Percentiles rank a stretch among this genome's conserved stretches.
Conservation (phyloP, 64 coral and sea anemone genomes). For the Dendronephthya gigantea region DNA sequence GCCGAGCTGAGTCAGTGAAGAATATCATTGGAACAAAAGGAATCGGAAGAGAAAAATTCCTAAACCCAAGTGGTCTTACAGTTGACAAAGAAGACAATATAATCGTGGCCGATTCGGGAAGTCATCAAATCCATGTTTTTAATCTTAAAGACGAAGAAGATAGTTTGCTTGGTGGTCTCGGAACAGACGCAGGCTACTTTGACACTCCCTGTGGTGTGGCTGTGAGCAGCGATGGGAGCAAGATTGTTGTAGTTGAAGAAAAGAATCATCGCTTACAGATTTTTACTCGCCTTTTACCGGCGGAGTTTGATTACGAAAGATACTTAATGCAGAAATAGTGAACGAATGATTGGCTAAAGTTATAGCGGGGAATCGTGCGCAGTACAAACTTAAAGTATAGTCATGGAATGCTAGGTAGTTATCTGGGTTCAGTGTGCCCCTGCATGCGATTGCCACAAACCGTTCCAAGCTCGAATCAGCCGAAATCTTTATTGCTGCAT, state of each 20-base stretch:
- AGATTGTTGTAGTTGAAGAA: constrained; percentile 62
- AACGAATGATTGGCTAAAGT: not conserved
- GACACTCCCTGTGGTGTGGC: constrained; percentile 71
- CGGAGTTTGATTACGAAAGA: constrained; percentile 17
- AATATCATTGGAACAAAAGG: constrained; percentile 54
- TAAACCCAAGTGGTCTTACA: constrained; percentile 62
- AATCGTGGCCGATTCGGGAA: constrained; percentile 72
- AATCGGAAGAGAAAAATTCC: constrained; percentile 57
- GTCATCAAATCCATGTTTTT: constrained; percentile 76
- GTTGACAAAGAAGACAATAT: constrained; percentile 70
- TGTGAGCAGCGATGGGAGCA: constrained; percentile 41
- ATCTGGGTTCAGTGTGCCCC: no score
- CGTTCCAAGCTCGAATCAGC: no score
- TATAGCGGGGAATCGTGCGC: no score
- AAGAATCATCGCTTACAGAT: constrained; percentile 88
- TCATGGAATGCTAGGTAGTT: no score
- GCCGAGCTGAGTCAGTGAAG: constrained; percentile 24
- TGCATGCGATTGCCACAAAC: no score
- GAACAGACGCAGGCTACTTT: constrained; percentile 48
- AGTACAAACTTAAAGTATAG: no score
- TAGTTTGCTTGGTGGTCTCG: constrained; percentile 60
- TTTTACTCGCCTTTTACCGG: constrained; percentile 32
- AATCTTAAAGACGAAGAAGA: constrained; percentile 45
- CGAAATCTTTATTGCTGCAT: no score
- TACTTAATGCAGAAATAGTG: not conserved